Conservation (phyloP, 53 echinoderm and acorn worm species). For the Mesocentrotus franciscanus region DNA sequence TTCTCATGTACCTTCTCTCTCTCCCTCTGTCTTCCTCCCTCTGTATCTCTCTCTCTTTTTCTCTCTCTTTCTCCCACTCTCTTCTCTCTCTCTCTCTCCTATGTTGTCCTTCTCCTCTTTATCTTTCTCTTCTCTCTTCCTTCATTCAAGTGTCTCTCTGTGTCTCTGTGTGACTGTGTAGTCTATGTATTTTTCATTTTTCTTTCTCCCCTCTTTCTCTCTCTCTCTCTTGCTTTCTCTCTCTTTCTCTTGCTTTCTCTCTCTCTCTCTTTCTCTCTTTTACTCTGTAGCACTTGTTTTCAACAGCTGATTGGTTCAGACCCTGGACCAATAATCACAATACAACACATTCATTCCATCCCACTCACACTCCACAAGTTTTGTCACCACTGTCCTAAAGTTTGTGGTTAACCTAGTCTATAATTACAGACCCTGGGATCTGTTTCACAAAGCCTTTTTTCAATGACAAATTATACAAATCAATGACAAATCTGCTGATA, state of each 20-base stretch:
- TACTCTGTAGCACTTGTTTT: not conserved
- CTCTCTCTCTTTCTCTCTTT: not conserved
- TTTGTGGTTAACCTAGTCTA: not conserved
- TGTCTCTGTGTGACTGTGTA: not conserved
- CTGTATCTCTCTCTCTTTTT: not conserved
- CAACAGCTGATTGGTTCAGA: not conserved
- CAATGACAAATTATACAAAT: too few species aligned
- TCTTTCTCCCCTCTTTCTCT: not conserved
- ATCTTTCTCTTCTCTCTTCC: not conserved
- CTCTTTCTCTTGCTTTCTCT: not conserved
- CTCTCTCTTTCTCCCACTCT: not conserved
- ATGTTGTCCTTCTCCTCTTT: not conserved
- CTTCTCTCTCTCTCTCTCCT: not conserved
- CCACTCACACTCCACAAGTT: not conserved
- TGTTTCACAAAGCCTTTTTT: too few species aligned
- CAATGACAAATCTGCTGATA: too few species aligned
- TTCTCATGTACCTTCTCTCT: not conserved
- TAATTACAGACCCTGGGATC: not conserved
- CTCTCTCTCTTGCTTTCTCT: not conserved
- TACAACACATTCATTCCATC: constrained; percentile 11
- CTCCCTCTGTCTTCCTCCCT: not conserved
- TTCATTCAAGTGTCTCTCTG: too few species aligned
- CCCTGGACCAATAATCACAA: constrained; percentile 36
- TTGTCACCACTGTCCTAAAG: not conserved
- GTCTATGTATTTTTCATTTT: not conserved